Conservation (phyloP, 2,113 vertebrate genomes). For the Phainopepla nitens region DNA sequence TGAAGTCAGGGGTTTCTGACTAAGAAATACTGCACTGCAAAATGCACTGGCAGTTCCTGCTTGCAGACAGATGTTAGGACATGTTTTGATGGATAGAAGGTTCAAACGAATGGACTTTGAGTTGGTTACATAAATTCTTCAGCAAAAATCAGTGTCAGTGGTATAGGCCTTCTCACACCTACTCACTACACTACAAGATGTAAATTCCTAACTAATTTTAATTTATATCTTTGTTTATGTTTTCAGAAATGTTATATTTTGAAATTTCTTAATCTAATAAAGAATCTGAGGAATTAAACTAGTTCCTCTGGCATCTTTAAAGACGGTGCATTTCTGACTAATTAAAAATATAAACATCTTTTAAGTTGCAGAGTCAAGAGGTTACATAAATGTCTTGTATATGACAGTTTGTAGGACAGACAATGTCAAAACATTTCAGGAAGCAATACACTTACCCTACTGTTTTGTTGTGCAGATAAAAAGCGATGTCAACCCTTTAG, state of each 20-base stretch:
- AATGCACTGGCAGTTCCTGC: not conserved
- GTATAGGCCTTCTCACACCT: constrained; percentile 7
- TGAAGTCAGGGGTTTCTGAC: not conserved
- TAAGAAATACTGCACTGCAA: not conserved
- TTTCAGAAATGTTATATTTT: constrained; percentile 1
- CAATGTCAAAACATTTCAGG: constrained; percentile 64
- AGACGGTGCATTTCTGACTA: not conserved
- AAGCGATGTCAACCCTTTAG: constrained; percentile 43
- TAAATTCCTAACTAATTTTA: not conserved
- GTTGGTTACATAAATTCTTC: not conserved
- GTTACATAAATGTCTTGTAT: constrained; percentile 3
- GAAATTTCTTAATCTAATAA: not conserved
- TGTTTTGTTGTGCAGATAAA: constrained; percentile 46
- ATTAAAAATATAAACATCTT: not conserved
- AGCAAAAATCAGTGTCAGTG: not conserved
- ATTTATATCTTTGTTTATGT: not conserved
- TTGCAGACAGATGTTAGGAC: not conserved
- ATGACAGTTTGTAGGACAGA: constrained; percentile 38
- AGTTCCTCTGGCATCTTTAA: constrained; percentile 3
- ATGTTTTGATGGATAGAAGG: not conserved
- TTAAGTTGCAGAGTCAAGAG: constrained; percentile 24
- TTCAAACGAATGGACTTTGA: not conserved
- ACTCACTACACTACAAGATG: not conserved
- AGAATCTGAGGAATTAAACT: not conserved
- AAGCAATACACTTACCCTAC: constrained; percentile 72